Conservation (phyloP, 2,113 vertebrate genomes). For the Lanius collurio region DNA sequence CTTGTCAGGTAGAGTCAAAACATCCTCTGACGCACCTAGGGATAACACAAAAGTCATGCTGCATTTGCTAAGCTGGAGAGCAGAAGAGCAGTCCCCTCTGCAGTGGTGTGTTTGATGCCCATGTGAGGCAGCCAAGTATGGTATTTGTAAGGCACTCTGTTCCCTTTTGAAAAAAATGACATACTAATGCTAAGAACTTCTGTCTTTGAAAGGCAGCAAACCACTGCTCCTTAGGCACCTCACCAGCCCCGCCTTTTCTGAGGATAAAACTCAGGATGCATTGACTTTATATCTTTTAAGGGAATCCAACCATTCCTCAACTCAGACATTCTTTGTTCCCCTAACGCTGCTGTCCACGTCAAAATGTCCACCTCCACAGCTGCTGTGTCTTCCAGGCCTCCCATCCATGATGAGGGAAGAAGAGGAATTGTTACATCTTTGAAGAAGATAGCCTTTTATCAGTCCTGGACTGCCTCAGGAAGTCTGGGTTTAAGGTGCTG, state of each 20-base stretch:
- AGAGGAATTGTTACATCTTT: not conserved
- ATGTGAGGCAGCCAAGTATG: not conserved
- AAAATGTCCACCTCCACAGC: not conserved
- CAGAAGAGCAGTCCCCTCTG: not conserved
- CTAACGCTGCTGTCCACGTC: not conserved
- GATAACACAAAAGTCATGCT: not conserved
- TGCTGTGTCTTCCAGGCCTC: not conserved
- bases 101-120: not conserved
- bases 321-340: not conserved
- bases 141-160: not conserved
- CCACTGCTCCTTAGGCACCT: not conserved
- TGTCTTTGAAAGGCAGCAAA: not conserved
- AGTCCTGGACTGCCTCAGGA: not conserved
- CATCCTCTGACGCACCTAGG: not conserved
- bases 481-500: not conserved
- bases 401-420: not conserved
- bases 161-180: not conserved
- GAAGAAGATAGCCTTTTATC: not conserved
- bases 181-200: not conserved
- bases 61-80: not conserved
- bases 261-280: not conserved
- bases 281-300: not conserved
- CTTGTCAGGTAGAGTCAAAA: not conserved
- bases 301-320: not conserved
- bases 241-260: not conserved